Base-by-base conservation (phyloP, 2,888 invertebrate genomes). In the Cabera pusaria region DNA sequence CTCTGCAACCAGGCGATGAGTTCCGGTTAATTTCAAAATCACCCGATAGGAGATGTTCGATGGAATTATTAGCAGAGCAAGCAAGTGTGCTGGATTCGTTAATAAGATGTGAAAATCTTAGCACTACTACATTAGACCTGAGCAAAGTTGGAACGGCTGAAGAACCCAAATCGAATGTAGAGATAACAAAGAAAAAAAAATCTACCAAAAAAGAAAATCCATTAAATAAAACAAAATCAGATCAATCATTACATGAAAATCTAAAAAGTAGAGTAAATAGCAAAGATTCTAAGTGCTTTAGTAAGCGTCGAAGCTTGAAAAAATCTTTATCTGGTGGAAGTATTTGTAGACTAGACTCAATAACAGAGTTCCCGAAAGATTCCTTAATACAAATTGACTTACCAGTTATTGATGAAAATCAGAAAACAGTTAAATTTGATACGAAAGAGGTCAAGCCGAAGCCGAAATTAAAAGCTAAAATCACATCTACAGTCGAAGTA, bases 31-130 rank as follows among this genome's bases (percentile, higher is more conserved):
- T 38, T 22, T 73, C 52, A 49, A 76, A 68, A 68, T 79, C 66
- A 50, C 72, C 61, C 29, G 81, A 90, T 27, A 77, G 91, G 59
- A 77, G 91, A 56, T 90, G 89, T 59, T 92, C 92, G 0, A 78
- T 90, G 55, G 91, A 91, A 56, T 72, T 90, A 50, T 74, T 91
- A 49, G 89, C 90, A 22, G 91, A 91, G 64, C 91, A 92, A 68
- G 89, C 90, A 14, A 77, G 72, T 52, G 61, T 90, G 35, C 74
- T 91, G 37, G 90, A 91, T 57, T 84, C 89, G 11, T 68, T 91
- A 55, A 89, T 91, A 36, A 79, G 86, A 55, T 76, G 81, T 59
- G 90, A 91, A 70, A 88, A 91, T 64, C 75, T 91, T 22, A 90
- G 85, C 49, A 84, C 73, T 20, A 72, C 69, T 8, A 63, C 72